Evolutionary conservation across 2,797 vertebrate genomes (phyloP), one percentile per base, ranked within the genome.

Genomic region (Lacerta agilis): DNA sequence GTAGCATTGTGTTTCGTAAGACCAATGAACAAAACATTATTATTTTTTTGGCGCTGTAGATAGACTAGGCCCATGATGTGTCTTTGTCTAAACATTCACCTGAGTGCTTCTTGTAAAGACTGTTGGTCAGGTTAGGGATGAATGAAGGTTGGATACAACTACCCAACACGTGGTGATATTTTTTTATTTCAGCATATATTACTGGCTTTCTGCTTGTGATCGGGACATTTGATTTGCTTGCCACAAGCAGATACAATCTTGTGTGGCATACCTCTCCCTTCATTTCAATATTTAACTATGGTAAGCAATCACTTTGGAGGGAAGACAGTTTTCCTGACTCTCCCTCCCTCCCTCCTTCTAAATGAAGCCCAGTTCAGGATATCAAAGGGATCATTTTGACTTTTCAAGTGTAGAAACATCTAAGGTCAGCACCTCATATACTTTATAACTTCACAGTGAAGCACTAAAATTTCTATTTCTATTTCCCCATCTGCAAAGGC

Each of bases 1-100:
- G 91, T 64, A 92, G 93, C 90, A 90, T 82, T 86, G 85, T 64
- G 87, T 92, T 90, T 71, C 86, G 18, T 90, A 95, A 89, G 23
- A 33, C 17, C 41, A 67, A 20, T 80, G 38, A 3, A 36, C 64
- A 79, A 43, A 73, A 77, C 25, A 23, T 61, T 61, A 2, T 45
- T 43, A 1, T n/a, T 78, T 71, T 58, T 41, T 23, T n/a, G n/a
- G 5, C 23, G 27, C 36, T 73, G 38, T 23, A 72, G 38, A 66
- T 73, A 66, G 69, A 85, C 7, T 38, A 66, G 25, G 64, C 13
- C 18, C 78, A 85, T 72, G n/a, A 8, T 80, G 55, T 81, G 77
- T n/a, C 58, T 80, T 85, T 80, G 55, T 15, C 67, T 23, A 85
- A 61, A 43, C 23, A 43, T 29, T 85, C 38, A 80, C 45, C 5